Evolutionary conservation across 2,888 invertebrate genomes (phyloP).

Genomic region (Coremacera marginata): DNA sequence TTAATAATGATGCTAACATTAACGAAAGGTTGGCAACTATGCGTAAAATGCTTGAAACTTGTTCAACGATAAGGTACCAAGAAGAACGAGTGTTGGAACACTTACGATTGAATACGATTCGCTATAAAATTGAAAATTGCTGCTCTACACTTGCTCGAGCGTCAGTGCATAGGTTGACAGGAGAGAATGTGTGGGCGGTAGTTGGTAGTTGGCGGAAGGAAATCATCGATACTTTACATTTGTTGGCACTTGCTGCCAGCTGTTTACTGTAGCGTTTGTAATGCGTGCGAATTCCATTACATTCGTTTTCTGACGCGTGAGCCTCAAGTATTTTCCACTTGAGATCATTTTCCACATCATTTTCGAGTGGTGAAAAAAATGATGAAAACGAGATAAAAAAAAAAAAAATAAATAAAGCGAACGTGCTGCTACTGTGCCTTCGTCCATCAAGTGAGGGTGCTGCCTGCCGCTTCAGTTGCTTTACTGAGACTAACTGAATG

Average conservation of each 20-base stretch:
- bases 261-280: constrained; percentile 42
- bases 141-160: neutral
- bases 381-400: constrained; percentile 9
- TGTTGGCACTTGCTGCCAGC: constrained; percentile 36
- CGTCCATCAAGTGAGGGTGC: neutral
- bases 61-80: neutral
- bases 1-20: too few relatives aligned
- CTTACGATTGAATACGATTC: neutral
- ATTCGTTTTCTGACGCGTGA: constrained; percentile 38
- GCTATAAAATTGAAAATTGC: constrained; percentile 22
- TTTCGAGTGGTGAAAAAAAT: constrained; percentile 30
- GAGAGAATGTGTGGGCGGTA: too few relatives aligned
- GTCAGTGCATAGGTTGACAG: neutral
- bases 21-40: too few relatives aligned
- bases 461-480: neutral
- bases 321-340: constrained; percentile 50
- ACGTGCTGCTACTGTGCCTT: neutral
- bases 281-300: constrained; percentile 49
- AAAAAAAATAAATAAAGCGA: neutral
- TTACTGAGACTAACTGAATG: neutral
- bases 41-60: too few relatives aligned
- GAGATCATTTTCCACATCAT: constrained; percentile 43
- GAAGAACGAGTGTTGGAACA: neutral
- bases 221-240: neutral
- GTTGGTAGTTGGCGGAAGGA: too few relatives aligned